Evolutionary conservation across 92 coral and sea anemone genomes (phyloP).

Genomic region (Porites evermanni): DNA sequence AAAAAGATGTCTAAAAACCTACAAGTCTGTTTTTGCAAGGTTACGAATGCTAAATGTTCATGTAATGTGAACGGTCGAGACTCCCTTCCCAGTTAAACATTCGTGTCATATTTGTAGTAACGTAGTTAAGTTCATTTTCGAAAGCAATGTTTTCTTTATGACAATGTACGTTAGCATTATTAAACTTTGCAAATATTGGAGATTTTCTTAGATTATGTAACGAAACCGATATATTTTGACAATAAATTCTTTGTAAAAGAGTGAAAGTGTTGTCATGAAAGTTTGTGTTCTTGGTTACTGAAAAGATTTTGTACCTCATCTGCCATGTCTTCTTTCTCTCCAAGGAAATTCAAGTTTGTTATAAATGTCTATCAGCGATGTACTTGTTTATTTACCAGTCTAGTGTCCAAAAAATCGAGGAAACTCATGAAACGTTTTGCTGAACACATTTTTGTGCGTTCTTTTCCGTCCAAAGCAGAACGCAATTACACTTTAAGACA

Average conservation of each 20-base stretch:
- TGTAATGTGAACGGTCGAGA: not conserved
- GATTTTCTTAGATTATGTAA: slow-evolving; percentile 8
- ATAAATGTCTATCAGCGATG: too few relatives aligned
- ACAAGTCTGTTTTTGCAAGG: not conserved
- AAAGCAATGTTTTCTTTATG: not conserved
- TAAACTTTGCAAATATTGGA: slow-evolving; percentile 8
- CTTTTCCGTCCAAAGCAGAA: too few relatives aligned
- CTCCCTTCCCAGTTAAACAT: too few relatives aligned
- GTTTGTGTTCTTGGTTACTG: not conserved
- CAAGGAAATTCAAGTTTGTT: too few relatives aligned
- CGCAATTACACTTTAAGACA: too few relatives aligned
- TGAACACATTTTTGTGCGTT: too few relatives aligned
- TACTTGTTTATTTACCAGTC: too few relatives aligned
- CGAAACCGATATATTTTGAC: slow-evolving; percentile 40
- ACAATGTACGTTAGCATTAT: not conserved
- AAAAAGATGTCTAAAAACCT: not conserved
- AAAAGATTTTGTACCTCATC: not conserved
- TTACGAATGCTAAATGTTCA: not conserved
- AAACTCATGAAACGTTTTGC: too few relatives aligned
- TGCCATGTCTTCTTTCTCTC: not conserved
- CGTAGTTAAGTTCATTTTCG: not conserved
- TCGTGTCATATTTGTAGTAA: too few relatives aligned
- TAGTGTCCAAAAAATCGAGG: too few relatives aligned
- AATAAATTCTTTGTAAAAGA: slow-evolving; percentile 33
- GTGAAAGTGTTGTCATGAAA: not conserved